Evolutionary conservation across 2,797 vertebrate genomes (phyloP), one percentile per base, ranked within the genome.

Genomic region (Phaenicophaeus curvirostris): DNA sequence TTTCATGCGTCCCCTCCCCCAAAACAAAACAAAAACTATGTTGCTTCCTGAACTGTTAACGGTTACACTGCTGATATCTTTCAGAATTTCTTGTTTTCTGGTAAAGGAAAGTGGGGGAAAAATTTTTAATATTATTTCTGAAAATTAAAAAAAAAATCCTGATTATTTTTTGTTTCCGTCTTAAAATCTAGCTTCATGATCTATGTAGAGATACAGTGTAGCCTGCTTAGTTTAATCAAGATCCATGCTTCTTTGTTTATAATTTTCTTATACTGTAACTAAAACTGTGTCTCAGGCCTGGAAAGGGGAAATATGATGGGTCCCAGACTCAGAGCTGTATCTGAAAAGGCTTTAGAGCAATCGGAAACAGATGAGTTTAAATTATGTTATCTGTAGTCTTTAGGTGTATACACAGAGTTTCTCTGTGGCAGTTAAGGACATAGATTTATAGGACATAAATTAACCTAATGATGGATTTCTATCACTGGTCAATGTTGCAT

Each of bases 251-350:
- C 79, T 88, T 87, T 93, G 80, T 95, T 91, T 95, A 82, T 82
- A 77, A 80, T 87, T 89, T 95, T 96, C 79, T 85, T 90, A 63
- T 92, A 86, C 66, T 91, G 42, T 93, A 91, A 89, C 78, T 92
- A 92, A 93, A 97, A 87, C 73, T 94, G 62, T 88, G 80, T 85
- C 80, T 87, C 73, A 53, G 83, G 74, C 44, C 69, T 92, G 79
- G 83, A 91, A 75, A 90, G 41, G 48, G 37, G 35, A 86, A 92
- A 53, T 31, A 15, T 93, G 93, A 89, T 76, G 87, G 95, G 42
- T 94, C 77, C 79, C 94, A 93, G 94, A 84, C 90, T 91, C 42
- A 10, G 51, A 57, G 30, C 81, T 69, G 51, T 83, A 90, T 94
- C 93, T 89, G 62, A 85, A 48, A 87, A 84, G 68, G 81, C 85